A percentile compares a stretch with the other conserved stretches of the same genome.
Conservation (phyloP, 2,888 invertebrate species). For the Phengaris alcon region DNA sequence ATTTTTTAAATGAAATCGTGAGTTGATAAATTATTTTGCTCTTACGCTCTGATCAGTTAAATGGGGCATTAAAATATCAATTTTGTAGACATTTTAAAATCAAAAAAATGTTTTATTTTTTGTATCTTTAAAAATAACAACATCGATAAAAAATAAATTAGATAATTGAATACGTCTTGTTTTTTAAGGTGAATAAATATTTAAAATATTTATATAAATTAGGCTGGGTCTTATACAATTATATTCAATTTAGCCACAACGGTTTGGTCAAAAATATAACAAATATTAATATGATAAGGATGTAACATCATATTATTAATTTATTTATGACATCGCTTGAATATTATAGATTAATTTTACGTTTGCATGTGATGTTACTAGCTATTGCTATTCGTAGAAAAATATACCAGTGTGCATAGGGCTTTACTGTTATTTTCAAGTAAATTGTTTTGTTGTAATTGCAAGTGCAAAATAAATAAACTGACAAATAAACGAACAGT, state of each 20-base stretch:
- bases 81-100: not conserved
- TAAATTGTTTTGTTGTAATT: slow-evolving; percentile 8
- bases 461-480: slow-evolving; percentile 16
- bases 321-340: too few species aligned
- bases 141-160: not conserved
- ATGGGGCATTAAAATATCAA: slow-evolving; percentile 24
- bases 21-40: slow-evolving; percentile 27
- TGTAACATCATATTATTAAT: not conserved
- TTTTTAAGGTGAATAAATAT: slow-evolving; percentile 1
- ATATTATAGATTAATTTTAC: not conserved
- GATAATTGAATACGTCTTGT: not conserved
- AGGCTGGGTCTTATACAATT: not conserved
- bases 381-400: not conserved
- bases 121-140: not conserved
- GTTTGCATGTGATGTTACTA: not conserved
- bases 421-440: slow-evolving; percentile 11
- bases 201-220: not conserved
- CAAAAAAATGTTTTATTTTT: not conserved
- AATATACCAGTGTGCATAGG: slow-evolving; percentile 26
- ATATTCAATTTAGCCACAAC: not conserved
- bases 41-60: slow-evolving; percentile 24
- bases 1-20: slow-evolving; percentile 24
- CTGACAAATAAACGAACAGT: not conserved
- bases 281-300: too few species aligned
- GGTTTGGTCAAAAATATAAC: not conserved